A percentile compares a stretch with the other conserved stretches of the same genome.
Conservation (phyloP, 2,888 invertebrate species). For the Orthosia gothica region DNA sequence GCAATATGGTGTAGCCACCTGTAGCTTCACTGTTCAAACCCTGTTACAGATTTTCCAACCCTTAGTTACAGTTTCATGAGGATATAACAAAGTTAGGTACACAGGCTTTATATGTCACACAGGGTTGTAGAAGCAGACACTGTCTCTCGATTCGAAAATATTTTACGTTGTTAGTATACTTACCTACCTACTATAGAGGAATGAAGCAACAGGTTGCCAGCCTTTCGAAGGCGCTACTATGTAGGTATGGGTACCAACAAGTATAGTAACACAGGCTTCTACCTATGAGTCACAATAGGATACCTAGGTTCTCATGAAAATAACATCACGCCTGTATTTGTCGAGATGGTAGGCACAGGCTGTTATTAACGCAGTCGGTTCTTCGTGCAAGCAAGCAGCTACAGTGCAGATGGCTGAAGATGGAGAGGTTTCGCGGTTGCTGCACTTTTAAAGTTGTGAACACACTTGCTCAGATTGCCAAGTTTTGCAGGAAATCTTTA, state of each 20-base stretch:
- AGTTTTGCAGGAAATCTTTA: no score
- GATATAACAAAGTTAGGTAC: background rate
- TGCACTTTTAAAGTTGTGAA: constrained; percentile 1
- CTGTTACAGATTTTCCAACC: background rate
- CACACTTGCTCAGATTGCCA: background rate
- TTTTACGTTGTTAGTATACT: background rate
- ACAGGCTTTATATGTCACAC: background rate
- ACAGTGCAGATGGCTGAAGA: background rate
- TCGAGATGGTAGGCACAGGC: background rate
- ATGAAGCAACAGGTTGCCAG: constrained; percentile 21
- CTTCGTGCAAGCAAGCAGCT: background rate
- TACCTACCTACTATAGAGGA: background rate
- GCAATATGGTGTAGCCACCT: constrained; percentile 20
- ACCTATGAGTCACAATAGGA: no score
- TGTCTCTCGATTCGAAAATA: background rate
- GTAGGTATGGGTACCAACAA: background rate
- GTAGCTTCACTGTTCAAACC: constrained; percentile 9
- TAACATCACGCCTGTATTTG: background rate
- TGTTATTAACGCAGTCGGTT: background rate
- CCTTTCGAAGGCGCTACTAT: background rate
- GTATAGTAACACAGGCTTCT: background rate
- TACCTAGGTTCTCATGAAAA: no score
- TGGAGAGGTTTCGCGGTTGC: background rate
- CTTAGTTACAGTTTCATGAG: no score
- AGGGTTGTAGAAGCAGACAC: background rate